Conservation (phyloP, 2,797 vertebrate species). For the Kryptopterus vitreolus region DNA sequence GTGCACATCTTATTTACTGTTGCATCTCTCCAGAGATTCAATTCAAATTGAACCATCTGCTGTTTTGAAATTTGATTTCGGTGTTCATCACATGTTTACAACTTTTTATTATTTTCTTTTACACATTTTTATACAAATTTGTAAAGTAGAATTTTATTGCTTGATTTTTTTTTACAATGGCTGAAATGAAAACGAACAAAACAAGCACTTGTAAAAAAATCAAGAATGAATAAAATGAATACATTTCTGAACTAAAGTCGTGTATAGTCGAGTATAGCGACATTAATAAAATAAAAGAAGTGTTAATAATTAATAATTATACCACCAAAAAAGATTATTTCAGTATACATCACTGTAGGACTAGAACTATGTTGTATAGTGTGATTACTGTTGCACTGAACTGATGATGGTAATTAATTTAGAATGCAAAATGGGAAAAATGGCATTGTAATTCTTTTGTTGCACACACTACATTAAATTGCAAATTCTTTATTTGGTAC, state of each 20-base stretch:
- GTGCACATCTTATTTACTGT: neutral
- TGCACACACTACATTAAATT: neutral
- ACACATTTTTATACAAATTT: too few species aligned
- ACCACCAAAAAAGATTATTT: neutral
- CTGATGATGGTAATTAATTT: neutral
- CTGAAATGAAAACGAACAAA: too few species aligned
- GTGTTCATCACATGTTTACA: neutral
- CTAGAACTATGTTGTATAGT: neutral
- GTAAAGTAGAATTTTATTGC: too few species aligned
- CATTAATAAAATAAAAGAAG: neutral
- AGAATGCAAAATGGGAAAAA: neutral
- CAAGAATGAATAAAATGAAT: neutral
- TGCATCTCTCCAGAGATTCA: neutral
- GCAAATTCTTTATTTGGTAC: too few species aligned
- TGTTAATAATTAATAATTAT: neutral
- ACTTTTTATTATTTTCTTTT: too few species aligned
- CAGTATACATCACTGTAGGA: neutral
- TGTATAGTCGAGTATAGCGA: too few species aligned
- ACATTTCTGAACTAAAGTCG: neutral
- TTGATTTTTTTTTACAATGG: too few species aligned
- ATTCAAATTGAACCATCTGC: constrained; percentile 4
- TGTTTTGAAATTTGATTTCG: neutral
- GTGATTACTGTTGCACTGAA: neutral
- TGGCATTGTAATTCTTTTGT: neutral
- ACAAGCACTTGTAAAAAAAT: too few species aligned